Conservation (phyloP, 2,888 invertebrate genomes). For the Erynnis tages region DNA sequence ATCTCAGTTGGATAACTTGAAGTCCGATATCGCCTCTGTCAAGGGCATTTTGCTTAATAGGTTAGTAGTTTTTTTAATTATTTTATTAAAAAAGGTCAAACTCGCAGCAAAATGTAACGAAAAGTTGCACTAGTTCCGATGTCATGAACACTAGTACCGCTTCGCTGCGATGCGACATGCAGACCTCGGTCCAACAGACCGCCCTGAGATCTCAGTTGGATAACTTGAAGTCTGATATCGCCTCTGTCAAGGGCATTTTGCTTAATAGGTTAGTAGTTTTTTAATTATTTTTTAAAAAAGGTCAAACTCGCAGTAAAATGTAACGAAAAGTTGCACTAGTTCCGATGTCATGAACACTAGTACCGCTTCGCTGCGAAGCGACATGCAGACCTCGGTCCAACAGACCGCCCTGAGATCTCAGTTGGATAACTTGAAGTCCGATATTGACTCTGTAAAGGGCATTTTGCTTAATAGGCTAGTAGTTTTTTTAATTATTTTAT, state of each 20-base stretch:
- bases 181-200: slow-evolving; percentile 68
- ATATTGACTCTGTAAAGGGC: slow-evolving; percentile 87
- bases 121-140: slow-evolving; percentile 46
- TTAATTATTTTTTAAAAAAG: not conserved
- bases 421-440: slow-evolving; percentile 84
- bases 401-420: slow-evolving; percentile 79
- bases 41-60: slow-evolving; percentile 88
- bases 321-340: not conserved
- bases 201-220: slow-evolving; percentile 82
- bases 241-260: slow-evolving; percentile 88
- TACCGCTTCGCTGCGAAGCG: not conserved
- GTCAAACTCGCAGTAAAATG: not conserved
- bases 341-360: not conserved
- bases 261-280: slow-evolving; percentile 81
- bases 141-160: slow-evolving; percentile 84
- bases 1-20: slow-evolving; percentile 84
- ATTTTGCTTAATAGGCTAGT: slow-evolving; percentile 85
- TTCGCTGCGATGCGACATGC: slow-evolving; percentile 85
- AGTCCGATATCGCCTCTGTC: slow-evolving; percentile 86
- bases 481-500: not conserved
- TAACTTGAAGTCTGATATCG: slow-evolving; percentile 85
- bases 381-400: slow-evolving; percentile 34
- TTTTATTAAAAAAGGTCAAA: too few relatives aligned
- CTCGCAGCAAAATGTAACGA: too few relatives aligned
- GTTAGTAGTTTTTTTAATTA: slow-evolving; percentile 51